phyloP scores from a whole-genome alignment of 53 echinoderm and acorn worm species.

The Antedon mediterranea region DNA sequence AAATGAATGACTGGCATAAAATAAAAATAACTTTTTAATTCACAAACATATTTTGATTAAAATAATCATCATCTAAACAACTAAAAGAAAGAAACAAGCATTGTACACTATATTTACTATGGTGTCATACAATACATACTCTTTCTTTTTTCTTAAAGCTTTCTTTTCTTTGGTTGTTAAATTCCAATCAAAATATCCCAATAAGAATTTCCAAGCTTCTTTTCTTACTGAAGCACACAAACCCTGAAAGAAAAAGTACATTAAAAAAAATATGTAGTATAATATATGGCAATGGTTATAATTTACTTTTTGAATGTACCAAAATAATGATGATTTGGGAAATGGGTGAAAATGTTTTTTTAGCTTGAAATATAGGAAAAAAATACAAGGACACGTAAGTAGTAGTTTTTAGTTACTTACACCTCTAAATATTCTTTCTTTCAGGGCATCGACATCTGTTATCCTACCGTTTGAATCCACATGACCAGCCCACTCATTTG shows the following conservation, averaged over 20 bases:
- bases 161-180: conserved; percentile 65
- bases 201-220: conserved; percentile 74
- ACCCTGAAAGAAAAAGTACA: conserved; percentile 45
- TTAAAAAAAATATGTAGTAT: not conserved
- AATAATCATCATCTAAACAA: too few species aligned
- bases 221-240: conserved; percentile 53
- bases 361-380: too few species aligned
- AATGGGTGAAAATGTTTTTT: too few species aligned
- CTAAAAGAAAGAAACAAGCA: too few species aligned
- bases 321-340: too few species aligned
- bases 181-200: conserved; percentile 79
- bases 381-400: too few species aligned
- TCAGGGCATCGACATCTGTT: conserved; percentile 30
- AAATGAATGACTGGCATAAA: too few species aligned
- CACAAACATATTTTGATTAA: too few species aligned
- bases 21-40: too few species aligned
- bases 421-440: conserved; percentile 76
- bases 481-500: conserved; percentile 55
- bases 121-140: too few species aligned
- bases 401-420: conserved; percentile 42
- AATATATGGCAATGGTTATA: not conserved
- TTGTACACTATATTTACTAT: too few species aligned
- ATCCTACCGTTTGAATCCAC: conserved; percentile 71
- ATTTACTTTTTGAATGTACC: too few species aligned
- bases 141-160: conserved; percentile 52